phyloP scores from a whole-genome alignment of 2,113 vertebrate species.

The Fukomys damarensis region DNA sequence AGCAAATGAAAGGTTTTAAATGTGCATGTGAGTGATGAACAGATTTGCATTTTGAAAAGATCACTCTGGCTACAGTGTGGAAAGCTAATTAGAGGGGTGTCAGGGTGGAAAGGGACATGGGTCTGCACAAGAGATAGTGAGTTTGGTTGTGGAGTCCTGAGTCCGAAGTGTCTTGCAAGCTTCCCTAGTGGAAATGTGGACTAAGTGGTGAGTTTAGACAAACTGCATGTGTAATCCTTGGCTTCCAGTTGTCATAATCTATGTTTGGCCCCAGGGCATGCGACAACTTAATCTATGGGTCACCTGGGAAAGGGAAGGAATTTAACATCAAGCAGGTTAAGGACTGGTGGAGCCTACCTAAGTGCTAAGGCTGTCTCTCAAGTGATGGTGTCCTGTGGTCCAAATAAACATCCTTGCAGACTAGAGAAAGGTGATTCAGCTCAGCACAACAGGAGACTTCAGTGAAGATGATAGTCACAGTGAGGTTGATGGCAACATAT shows the following conservation, averaged over 20 bases:
- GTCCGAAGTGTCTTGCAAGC: neutral
- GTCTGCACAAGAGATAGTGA: neutral
- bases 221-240: neutral
- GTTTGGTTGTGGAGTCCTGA: neutral
- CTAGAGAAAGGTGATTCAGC: neutral
- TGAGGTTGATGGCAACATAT: neutral
- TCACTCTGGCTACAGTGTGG: neutral
- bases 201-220: neutral
- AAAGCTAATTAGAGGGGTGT: neutral
- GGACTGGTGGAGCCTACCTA: neutral
- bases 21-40: constrained; percentile 21
- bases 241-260: neutral
- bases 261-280: neutral
- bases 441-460: accelerated
- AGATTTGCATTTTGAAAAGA: constrained; percentile 66
- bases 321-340: neutral
- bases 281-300: neutral
- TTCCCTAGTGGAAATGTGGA: neutral
- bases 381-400: neutral
- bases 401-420: neutral
- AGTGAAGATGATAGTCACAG: neutral
- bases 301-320: neutral
- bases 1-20: constrained; percentile 21
- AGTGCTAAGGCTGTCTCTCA: neutral
- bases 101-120: neutral